Evolutionary conservation across 2,888 invertebrate genomes (phyloP), one percentile per base, ranked within the genome.

Genomic region (Drosophila macrospina): DNA sequence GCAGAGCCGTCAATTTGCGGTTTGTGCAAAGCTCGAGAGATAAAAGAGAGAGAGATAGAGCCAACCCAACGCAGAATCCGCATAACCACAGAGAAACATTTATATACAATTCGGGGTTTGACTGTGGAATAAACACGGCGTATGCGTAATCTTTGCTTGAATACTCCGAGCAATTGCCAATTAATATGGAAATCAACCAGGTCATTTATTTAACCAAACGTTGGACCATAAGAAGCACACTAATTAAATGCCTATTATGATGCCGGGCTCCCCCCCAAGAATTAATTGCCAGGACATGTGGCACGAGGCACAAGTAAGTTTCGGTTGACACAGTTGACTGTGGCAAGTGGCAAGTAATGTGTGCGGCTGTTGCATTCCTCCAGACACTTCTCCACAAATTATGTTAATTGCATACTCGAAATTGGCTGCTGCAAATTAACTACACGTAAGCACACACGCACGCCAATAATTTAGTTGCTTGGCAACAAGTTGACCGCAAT

Each of bases 181-280:
- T 85, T 89, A 85, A 89, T 88, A 89, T 89, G 89, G 77, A 76
- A 85, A 89, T 78, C 71, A 70, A 68, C 50, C 8, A 44, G 51
- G 45, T 70, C 73, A 77, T 69, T 69, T 59, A 66, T 51, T 66
- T 72, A 48, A 8, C 39, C 63, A 47, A 55, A 48, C 44, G 47
- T 41, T 45, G 7, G 4, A 16, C 16, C 16, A 48, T 60, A 56
- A 56, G 59, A 4, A 56, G 60, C 15, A 41, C 56, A 62, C 41
- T 74, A 74, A 78, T 78, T 74, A 81, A 74, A 74, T 81, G 79
- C 65, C 68, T 55, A 65, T 86, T 88, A 85, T 68, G 67, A 52
- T 34, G 34, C 45, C 37, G 10, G 11, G 36, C 36, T n/a, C n/a
- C 16, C 34, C 63, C 30, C 20, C 7, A 36, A 41, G 30, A 69